Evolutionary conservation across 1,140 invertebrate species (phyloP), one percentile per base, ranked within the genome.

Genomic region (Teleogryllus occipitalis): DNA sequence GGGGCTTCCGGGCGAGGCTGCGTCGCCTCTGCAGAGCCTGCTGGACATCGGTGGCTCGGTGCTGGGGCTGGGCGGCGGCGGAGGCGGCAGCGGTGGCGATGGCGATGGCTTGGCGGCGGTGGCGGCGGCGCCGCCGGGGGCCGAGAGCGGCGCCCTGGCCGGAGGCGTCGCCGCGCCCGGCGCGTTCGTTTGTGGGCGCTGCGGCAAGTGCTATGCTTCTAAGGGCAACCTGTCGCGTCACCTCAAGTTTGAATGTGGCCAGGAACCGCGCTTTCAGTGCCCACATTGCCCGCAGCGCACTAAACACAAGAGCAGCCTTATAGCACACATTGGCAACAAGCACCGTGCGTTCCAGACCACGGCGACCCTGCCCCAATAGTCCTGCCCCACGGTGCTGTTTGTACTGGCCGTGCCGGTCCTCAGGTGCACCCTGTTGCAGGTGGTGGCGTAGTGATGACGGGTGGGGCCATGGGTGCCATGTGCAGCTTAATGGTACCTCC

Each of bases 231-330:
- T 90, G 73, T 85, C 85, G 79, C 86, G 87, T 80, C 90, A 91
- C 81, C 84, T 88, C 21, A 86, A 87, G 15, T 87, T 89, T 76
- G 89, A 90, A 79, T 91, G 90, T 81, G 88, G 89, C 72, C 88
- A 89, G 79, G 87, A 87, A 76, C 89, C 89, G 39, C 84, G 86
- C 8, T 90, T 89, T 83, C 83, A 84, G 49, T 90, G 89, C 82
- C 86, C 86, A 0, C 84, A 87, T 74, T 90, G 89, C 82, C 49
- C 77, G 14, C 74, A 78, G 39, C 77, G 75, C 48, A 10, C 74
- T 18, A 79, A 73, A 47, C 78, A 73, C 46, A 79, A 79, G n/a
- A 73, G 74, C 72, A 79, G 72, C 48, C 54, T 27, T 8, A 39
- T 74, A 39, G 46, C 46, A 48, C 78, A 74, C 72, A 73, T 79